Evolutionary conservation across 53 echinoderm and acorn worm genomes (phyloP), one percentile per base, ranked within the genome.

Genomic region (Antedon mediterranea): DNA sequence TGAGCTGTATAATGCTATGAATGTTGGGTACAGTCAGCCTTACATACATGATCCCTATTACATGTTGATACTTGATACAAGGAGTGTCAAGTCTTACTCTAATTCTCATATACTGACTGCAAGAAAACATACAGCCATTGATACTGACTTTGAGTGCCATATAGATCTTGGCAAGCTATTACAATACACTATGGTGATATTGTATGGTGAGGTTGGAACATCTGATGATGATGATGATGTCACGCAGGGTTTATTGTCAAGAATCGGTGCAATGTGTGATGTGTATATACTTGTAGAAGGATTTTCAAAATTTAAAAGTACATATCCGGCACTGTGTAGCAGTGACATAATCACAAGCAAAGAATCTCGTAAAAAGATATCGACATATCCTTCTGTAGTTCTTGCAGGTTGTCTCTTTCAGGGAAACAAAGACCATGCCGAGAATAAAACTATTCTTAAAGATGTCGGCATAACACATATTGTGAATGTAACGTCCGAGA

Each of bases 391-490:
- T 37, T 94, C 94, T 9, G 81, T 83, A 43, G 71, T 94, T 27
- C 73, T 93, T 0, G 83, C 84, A 76, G 90, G 79, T 13, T 85
- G 81, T 42, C 90, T 93, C 3, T 94, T 83, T 72, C 94, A 94
- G 77, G 94, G 94, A 30, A 85, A 84, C 31, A 91, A 83, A 1
- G 79, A 85, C 33, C 94, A 94, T 29, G 86, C 94, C 5, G 43
- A 29, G 57, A 81, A 57, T 41, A 84, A 43, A 32, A 79, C 74
- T 31, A 79, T 91, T 34, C 78, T 94, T 43, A 70, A 81, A 43
- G 79, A 91, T 41, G 76, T 94, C 43, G 73, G 81, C 33, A 91
- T 91, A 72, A 91, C 94, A 20, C 94, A 94, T 78, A 43, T 94
- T 31, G 83, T 94, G 71, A 94, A 94, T 32, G 85, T 89, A 33